Conservation (phyloP, 1,140 invertebrate genomes). For the Orchestia grillus region DNA sequence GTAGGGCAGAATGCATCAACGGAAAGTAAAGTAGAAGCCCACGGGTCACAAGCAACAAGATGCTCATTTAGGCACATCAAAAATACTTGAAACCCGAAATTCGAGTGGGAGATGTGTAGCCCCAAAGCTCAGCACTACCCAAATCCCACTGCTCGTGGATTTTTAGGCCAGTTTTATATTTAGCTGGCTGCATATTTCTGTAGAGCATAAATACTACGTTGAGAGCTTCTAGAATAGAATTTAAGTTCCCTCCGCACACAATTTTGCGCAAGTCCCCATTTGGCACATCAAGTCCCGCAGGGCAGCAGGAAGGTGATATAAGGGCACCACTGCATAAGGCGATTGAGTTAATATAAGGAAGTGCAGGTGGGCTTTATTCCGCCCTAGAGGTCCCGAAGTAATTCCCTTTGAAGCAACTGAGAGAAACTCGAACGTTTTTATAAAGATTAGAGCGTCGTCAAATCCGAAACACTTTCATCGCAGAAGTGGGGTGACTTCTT, state of each 20-base stretch:
- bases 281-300: neutral
- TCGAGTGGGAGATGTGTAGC: too few relatives aligned
- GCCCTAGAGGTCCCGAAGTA: neutral
- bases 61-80: too few relatives aligned
- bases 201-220: too few relatives aligned
- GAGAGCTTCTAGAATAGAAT: too few relatives aligned
- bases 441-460: neutral
- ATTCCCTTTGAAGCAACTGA: neutral
- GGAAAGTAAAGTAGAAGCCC: too few relatives aligned
- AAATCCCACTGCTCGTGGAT: too few relatives aligned
- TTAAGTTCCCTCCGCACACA: neutral
- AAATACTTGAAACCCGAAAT: too few relatives aligned
- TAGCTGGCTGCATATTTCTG: too few relatives aligned
- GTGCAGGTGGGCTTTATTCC: neutral
- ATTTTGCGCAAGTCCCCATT: neutral
- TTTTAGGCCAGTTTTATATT: too few relatives aligned
- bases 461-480: neutral
- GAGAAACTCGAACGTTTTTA: neutral
- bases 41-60: too few relatives aligned
- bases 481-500: neutral
- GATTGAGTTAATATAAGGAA: neutral
- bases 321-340: neutral
- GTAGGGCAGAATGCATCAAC: too few relatives aligned
- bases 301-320: neutral
- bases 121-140: too few relatives aligned